These are phyloP conservation scores for Drosophila ezoana DNA, from an alignment of 2,888 invertebrate genomes.

Conservation along the genomic window DNA sequence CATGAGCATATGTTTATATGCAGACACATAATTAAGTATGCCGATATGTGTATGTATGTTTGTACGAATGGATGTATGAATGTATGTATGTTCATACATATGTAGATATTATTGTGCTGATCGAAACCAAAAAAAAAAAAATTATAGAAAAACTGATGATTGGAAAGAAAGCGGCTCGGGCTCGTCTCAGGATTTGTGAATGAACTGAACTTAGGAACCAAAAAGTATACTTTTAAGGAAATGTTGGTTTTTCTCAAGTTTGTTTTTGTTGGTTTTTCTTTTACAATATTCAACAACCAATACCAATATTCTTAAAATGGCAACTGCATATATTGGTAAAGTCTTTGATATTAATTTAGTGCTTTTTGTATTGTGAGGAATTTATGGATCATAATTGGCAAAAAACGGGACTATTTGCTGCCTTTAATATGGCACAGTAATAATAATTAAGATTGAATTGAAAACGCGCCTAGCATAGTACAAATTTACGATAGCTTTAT, in stretches of 20 bases:
- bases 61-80: conserved; percentile 18
- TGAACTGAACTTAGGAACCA: conserved; percentile 45
- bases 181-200: conserved; percentile 40
- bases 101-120: conserved; percentile 29
- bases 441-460: conserved; percentile 2
- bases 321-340: conserved; percentile 66
- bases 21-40: background rate
- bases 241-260: conserved; percentile 63
- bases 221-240: conserved; percentile 54
- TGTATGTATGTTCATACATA: conserved; percentile 3
- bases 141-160: conserved; percentile 48
- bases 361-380: conserved; percentile 86
- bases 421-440: background rate
- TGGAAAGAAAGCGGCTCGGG: conserved; percentile 29
- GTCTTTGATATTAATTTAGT: conserved; percentile 83
- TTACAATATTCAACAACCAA: conserved; percentile 79
- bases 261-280: conserved; percentile 38
- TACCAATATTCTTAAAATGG: conserved; percentile 66
- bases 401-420: background rate
- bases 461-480: conserved; percentile 58
- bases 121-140: conserved; percentile 49
- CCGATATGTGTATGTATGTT: background rate
- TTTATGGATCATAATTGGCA: conserved; percentile 73
- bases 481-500: conserved; percentile 39
- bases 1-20: background rate